Conservation (phyloP, 2,888 invertebrate genomes). For the Halictus quadricinctus region DNA sequence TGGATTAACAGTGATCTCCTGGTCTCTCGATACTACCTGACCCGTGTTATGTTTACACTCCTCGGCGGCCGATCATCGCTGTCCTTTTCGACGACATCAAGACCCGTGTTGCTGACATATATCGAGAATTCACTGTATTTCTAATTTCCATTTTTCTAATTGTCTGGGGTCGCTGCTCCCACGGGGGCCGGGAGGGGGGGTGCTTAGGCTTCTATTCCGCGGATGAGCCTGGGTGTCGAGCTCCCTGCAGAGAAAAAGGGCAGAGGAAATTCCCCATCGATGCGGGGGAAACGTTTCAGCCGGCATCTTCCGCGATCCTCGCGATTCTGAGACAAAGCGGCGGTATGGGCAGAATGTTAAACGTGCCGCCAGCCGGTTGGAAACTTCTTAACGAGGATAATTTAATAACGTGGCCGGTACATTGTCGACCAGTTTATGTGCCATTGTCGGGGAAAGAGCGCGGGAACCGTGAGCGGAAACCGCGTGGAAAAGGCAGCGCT, state of each 20-base stretch:
- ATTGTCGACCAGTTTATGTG: conserved; percentile 45
- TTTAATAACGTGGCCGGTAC: conserved; percentile 48
- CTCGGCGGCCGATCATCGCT: no score
- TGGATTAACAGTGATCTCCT: no score
- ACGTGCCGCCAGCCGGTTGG: conserved; percentile 35
- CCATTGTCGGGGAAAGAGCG: conserved; percentile 45
- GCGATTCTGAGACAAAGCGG: conserved; percentile 32
- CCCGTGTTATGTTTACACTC: no score
- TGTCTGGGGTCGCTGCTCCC: background rate
- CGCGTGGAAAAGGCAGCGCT: conserved; percentile 28
- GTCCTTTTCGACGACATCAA: no score
- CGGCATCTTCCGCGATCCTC: conserved; percentile 7
- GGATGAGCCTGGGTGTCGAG: background rate
- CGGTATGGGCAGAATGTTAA: conserved; percentile 51
- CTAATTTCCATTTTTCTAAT: background rate
- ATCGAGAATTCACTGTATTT: no score
- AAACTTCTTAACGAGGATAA: conserved; percentile 54
- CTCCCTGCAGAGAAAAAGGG: background rate
- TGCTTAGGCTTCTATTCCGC: background rate
- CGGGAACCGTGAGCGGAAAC: conserved; percentile 48
- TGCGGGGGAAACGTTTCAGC: conserved; percentile 28
- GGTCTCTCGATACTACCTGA: no score
- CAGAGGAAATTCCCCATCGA: conserved; percentile 30
- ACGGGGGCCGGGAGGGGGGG: background rate
- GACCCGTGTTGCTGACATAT: no score